Percentiles rank a stretch among this genome's conserved stretches.
These are phyloP conservation scores for Torymus tubicola DNA, from an alignment of 2,888 invertebrate species.

Conservation along the genomic window DNA sequence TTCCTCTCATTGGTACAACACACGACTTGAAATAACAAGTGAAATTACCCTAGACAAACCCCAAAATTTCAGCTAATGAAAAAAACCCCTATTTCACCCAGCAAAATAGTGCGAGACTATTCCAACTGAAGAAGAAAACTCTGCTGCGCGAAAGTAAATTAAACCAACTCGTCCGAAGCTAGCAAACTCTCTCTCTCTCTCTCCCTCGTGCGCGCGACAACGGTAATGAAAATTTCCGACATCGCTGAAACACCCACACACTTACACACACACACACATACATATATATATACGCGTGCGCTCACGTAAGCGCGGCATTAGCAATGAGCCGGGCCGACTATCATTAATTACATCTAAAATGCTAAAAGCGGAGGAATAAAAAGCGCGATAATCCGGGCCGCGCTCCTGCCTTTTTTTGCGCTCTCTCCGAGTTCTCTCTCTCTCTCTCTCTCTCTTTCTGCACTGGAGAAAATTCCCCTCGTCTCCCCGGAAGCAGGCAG, in stretches of 20 bases:
- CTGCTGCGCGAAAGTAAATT: no score
- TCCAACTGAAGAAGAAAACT: no score
- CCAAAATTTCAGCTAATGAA: no score
- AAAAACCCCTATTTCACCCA: no score
- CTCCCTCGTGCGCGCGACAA: background rate
- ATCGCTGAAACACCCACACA: background rate
- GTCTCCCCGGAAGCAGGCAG: slow-evolving; percentile 21
- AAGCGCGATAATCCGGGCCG: slow-evolving; percentile 27
- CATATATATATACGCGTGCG: background rate
- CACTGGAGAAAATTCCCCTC: slow-evolving; percentile 55
- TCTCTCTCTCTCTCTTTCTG: no score
- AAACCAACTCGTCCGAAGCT: no score
- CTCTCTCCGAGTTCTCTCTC: no score
- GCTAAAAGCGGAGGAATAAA: slow-evolving; percentile 44
- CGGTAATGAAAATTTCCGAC: slow-evolving; percentile 17
- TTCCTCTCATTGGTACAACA: no score
- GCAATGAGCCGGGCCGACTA: slow-evolving; percentile 20
- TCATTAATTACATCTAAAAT: slow-evolving; percentile 55
- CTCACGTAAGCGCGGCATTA: slow-evolving; percentile 10
- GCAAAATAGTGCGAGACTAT: no score
- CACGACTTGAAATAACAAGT: no score
- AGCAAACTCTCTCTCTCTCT: background rate
- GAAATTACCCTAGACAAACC: no score
- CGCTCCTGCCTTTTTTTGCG: slow-evolving; percentile 13
- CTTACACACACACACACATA: background rate